Base-by-base conservation (phyloP, 2,797 vertebrate species). In the Pogoniulus pusillus region DNA sequence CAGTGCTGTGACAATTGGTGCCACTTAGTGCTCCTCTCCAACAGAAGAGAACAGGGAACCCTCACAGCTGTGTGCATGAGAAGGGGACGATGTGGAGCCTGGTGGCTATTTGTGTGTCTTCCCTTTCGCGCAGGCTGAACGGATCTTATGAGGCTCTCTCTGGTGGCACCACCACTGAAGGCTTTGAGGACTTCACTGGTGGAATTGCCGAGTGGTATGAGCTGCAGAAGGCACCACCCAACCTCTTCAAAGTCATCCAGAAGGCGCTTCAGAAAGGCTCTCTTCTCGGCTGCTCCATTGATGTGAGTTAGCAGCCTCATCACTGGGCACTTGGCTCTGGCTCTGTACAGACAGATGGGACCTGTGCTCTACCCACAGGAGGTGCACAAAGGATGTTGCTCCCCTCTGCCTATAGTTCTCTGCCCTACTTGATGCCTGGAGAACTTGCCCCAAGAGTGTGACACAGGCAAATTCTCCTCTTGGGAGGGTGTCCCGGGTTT, bases 121-220 rank as follows among this genome's bases (percentile, higher is more conserved):
- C 12, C 1, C 2, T 82, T 68, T 49, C 9, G 1, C n/a, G 11
- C 57, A 99, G 98, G 96, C 18, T 98, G 83, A 99, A 99, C 0
- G 98, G 98, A n/a, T 98, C 98, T 2, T 99, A 99, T 0, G 98
- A 99, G 82, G 98, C 98, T 4, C 98, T 99, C 6, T 98, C 98
- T 4, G 98, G 98, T 35, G 99, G 98, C 5, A 94, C 89, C 94
- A 98, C 98, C 94, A 99, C 97, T 0, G 98, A 99, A 93, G 99
- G 98, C 58, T 99, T 99, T 0, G 98, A 99, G 92, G 98, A 99
- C 93, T 99, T 99, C 97, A 99, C 98, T 0, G 98, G 98, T 37
- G 98, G 98, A 78, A 98, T 99, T 35, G 97, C 98, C 1, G 98
- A 99, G 95, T 98, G 96, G 91, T 98, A 98, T 6, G 98, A 98